A percentile compares a stretch with the other conserved stretches of the same genome.
Conservation (phyloP, 2,888 invertebrate species). For the Lithodes maja region DNA sequence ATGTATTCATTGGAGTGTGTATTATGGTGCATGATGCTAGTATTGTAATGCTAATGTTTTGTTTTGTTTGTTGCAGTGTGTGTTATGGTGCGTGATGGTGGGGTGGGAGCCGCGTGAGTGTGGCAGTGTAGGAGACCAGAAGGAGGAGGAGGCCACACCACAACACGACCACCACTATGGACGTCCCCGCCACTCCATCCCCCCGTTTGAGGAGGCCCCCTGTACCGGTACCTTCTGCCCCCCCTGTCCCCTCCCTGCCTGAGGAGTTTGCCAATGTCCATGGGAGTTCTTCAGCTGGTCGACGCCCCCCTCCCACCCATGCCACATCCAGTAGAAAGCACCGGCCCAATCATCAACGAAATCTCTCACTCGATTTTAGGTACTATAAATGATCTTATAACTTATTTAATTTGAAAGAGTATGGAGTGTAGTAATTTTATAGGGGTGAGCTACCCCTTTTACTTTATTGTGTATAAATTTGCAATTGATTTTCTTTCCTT, state of each 20-base stretch:
- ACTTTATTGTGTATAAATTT: neutral
- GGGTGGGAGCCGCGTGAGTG: conserved; percentile 37
- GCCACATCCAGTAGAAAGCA: conserved; percentile 57
- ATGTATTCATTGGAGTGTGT: neutral
- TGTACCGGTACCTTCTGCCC: neutral
- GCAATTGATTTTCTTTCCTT: no score
- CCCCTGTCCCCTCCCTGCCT: conserved; percentile 26
- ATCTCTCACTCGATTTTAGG: conserved; percentile 93
- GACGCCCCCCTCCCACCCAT: conserved; percentile 49
- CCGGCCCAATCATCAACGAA: conserved; percentile 83
- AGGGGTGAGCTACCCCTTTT: neutral
- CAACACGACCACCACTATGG: conserved; percentile 46
- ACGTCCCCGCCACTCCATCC: conserved; percentile 31
- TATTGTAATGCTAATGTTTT: neutral
- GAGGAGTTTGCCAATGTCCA: conserved; percentile 66
- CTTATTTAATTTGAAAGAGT: neutral
- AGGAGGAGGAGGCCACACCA: conserved; percentile 40
- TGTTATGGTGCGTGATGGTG: conserved; percentile 69
- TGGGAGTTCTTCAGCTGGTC: conserved; percentile 45
- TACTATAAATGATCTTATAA: conserved; percentile 76
- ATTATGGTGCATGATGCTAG: neutral
- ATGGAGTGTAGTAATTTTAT: neutral
- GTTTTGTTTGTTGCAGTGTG: conserved; percentile 45
- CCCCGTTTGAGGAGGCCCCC: neutral
- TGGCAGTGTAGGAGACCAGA: conserved; percentile 44